phyloP scores from a whole-genome alignment of 2,797 vertebrate species.

The Etheostoma nigrum region DNA sequence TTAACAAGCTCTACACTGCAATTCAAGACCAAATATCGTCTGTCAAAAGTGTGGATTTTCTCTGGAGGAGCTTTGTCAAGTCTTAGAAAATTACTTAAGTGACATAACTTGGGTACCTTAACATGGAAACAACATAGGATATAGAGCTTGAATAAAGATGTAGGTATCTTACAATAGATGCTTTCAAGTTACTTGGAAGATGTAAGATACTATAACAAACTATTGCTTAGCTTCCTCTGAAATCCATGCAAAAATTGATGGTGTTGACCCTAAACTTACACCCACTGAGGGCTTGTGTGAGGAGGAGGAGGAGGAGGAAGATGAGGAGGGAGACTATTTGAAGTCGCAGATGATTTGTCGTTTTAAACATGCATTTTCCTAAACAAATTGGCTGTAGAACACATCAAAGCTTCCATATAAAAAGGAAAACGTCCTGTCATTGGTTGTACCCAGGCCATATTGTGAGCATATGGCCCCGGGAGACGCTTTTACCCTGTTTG shows the following conservation, averaged over 20 bases:
- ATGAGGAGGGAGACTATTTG: slow-evolving; percentile 18
- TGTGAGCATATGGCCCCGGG: slow-evolving; percentile 62
- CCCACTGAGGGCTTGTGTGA: neutral
- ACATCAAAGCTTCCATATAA: slow-evolving; percentile 66
- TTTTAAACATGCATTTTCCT: slow-evolving; percentile 51
- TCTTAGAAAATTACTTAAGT: too few species aligned
- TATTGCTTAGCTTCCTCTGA: neutral
- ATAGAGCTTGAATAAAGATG: too few species aligned
- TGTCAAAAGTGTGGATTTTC: too few species aligned
- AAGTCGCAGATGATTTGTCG: slow-evolving; percentile 31
- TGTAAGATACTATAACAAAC: neutral
- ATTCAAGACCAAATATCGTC: too few species aligned
- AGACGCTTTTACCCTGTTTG: slow-evolving; percentile 32
- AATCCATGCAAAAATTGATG: neutral
- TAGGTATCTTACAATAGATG: neutral
- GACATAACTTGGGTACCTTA: too few species aligned
- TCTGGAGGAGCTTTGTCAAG: too few species aligned
- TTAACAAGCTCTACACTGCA: too few species aligned
- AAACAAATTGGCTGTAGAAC: slow-evolving; percentile 48
- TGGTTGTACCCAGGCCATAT: slow-evolving; percentile 36
- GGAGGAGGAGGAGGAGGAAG: slow-evolving; percentile 13
- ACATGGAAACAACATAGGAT: too few species aligned
- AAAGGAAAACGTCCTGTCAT: slow-evolving; percentile 35
- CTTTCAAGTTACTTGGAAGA: neutral
- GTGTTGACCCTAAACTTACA: neutral